These are phyloP conservation scores for Hippopotamus amphibius DNA, from an alignment of 2,113 vertebrate genomes.

Conservation along the genomic window DNA sequence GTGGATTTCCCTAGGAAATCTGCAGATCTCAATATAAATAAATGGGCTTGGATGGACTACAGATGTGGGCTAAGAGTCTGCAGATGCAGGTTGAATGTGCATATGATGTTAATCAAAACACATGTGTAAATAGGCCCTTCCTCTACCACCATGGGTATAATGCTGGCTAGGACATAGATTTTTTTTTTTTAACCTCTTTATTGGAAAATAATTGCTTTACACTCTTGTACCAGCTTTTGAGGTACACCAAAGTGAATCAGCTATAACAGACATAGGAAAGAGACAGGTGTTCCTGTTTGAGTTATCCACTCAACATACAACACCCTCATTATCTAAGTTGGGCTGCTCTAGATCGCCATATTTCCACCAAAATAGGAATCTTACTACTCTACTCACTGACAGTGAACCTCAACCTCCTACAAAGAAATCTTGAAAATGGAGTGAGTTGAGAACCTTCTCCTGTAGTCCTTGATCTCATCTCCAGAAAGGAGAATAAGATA, in stretches of 20 bases:
- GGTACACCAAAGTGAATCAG: too few relatives aligned
- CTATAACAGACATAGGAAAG: not conserved
- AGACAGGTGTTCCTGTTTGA: not conserved
- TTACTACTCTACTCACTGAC: not conserved
- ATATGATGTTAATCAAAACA: slow-evolving; percentile 38
- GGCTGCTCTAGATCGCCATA: not conserved
- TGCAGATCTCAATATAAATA: slow-evolving; percentile 55
- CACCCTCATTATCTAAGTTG: not conserved
- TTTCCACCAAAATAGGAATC: slow-evolving; percentile 4
- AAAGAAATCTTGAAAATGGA: slow-evolving; percentile 8
- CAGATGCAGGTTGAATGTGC: not conserved
- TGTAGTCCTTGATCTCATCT: not conserved
- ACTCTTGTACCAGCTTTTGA: too few relatives aligned
- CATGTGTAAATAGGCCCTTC: slow-evolving; percentile 1
- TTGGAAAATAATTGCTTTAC: not conserved
- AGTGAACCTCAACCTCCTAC: not conserved
- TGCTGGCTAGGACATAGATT: not conserved
- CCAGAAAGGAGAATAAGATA: slow-evolving; percentile 37
- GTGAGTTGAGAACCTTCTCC: not conserved
- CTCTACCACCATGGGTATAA: slow-evolving; percentile 16
- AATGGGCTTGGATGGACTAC: slow-evolving; percentile 15
- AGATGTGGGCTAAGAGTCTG: slow-evolving; percentile 38
- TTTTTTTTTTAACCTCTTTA: too few relatives aligned
- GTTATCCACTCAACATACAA: not conserved
- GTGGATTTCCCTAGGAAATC: slow-evolving; percentile 57